Conservation (phyloP, 2,888 invertebrate species). For the Hydroisotoma schaefferi region DNA sequence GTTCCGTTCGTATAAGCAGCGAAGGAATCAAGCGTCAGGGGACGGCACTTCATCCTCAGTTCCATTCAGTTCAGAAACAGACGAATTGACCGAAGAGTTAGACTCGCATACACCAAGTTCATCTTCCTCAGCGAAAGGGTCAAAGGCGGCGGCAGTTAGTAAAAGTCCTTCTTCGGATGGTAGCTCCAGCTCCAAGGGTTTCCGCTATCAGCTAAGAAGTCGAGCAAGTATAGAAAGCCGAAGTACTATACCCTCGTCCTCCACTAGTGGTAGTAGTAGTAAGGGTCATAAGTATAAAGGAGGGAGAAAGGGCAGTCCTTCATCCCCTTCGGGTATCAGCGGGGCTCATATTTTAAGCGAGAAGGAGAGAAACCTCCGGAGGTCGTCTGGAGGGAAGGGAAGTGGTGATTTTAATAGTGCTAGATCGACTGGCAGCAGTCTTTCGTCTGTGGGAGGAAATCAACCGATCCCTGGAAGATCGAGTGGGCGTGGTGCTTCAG, state of each 20-base stretch:
- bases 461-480: slow-evolving; percentile 25
- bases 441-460: slow-evolving; percentile 8
- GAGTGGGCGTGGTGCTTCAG: slow-evolving; percentile 43
- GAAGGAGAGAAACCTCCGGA: slow-evolving; percentile 41
- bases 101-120: slow-evolving; percentile 32
- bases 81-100: slow-evolving; percentile 24
- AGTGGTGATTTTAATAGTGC: neutral
- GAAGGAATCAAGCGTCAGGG: neutral
- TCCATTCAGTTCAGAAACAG: slow-evolving; percentile 19
- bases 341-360: slow-evolving; percentile 45
- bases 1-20: neutral
- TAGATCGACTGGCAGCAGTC: neutral
- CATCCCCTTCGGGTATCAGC: slow-evolving; percentile 19
- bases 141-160: neutral
- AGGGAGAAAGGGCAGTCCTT: slow-evolving; percentile 12
- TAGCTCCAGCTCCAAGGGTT: slow-evolving; percentile 12
- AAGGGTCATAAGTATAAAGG: slow-evolving; percentile 15
- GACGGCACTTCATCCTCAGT: neutral
- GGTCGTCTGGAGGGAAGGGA: slow-evolving; percentile 22
- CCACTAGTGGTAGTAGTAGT: neutral
- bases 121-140: slow-evolving; percentile 30
- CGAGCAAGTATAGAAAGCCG: slow-evolving; percentile 29
- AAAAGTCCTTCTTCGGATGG: neutral
- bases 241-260: slow-evolving; percentile 5
- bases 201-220: slow-evolving; percentile 43